These are phyloP conservation scores for Ophioderma brevispina DNA, from an alignment of 35 echinoderm and acorn worm genomes.

Conservation along the genomic window DNA sequence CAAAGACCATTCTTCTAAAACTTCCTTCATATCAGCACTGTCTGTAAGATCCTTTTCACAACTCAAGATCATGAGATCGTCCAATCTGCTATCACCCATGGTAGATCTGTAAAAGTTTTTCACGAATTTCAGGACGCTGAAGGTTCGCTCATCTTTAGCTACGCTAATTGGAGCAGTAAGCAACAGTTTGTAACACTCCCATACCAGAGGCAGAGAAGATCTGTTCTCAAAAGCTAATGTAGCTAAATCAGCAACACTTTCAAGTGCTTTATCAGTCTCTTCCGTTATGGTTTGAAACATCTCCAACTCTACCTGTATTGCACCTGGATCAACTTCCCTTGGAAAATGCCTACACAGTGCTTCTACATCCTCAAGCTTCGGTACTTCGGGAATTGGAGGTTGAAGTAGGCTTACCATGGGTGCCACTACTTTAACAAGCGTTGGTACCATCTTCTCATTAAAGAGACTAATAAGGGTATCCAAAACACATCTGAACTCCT, in stretches of 20 bases:
- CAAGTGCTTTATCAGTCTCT: neutral
- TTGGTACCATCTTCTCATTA: constrained; percentile 15
- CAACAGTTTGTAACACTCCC: neutral
- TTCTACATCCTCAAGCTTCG: neutral
- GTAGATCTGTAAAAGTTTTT: neutral
- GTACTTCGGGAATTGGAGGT: constrained; percentile 19
- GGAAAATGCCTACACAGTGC: neutral
- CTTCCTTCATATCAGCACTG: neutral
- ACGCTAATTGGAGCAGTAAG: neutral
- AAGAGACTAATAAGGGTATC: no score
- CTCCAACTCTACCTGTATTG: constrained; percentile 11
- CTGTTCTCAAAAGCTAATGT: neutral
- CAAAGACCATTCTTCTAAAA: neutral
- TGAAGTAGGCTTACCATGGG: constrained; percentile 7
- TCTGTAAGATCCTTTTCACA: neutral
- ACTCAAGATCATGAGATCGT: neutral
- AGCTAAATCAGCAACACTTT: neutral
- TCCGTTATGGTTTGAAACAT: neutral
- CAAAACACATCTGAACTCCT: no score
- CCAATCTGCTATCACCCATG: neutral
- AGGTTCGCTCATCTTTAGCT: neutral
- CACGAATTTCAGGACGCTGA: neutral
- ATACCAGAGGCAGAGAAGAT: neutral
- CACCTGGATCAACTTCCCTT: constrained; percentile 3
- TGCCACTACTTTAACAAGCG: neutral